Conservation (phyloP, 2,797 vertebrate species). For the Danio jaintianensis region DNA sequence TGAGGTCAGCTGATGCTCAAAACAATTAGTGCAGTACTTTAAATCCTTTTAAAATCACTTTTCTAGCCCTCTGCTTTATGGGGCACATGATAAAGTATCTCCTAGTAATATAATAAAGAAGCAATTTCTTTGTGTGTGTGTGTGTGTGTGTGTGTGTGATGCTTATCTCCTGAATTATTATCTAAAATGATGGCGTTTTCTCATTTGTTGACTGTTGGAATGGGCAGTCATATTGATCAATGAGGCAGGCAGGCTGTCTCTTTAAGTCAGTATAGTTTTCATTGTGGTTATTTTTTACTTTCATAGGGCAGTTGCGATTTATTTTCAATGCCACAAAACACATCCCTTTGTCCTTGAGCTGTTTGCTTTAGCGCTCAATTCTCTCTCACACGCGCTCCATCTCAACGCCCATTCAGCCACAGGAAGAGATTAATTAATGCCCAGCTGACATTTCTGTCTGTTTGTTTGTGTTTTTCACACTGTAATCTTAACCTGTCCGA, state of each 20-base stretch:
- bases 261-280: slow-evolving; percentile 23
- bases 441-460: slow-evolving; percentile 57
- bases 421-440: slow-evolving; percentile 55
- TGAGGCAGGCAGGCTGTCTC: background rate
- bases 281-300: slow-evolving; percentile 25
- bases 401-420: slow-evolving; percentile 14
- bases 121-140: slow-evolving; percentile 8
- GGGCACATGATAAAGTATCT: slow-evolving; percentile 24
- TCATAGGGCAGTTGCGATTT: slow-evolving; percentile 38
- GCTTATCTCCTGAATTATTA: slow-evolving; percentile 19
- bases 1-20: slow-evolving; percentile 8
- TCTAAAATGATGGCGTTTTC: slow-evolving; percentile 10
- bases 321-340: slow-evolving; percentile 26
- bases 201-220: slow-evolving; percentile 18
- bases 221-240: slow-evolving; percentile 19
- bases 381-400: slow-evolving; percentile 13
- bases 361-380: slow-evolving; percentile 26
- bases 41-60: slow-evolving; percentile 14
- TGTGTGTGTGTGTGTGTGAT: background rate
- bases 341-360: slow-evolving; percentile 43
- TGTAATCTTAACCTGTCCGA: slow-evolving; percentile 56
- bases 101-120: slow-evolving; percentile 32
- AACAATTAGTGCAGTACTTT: background rate
- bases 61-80: slow-evolving; percentile 4
- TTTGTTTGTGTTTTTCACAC: slow-evolving; percentile 47